phyloP scores from a whole-genome alignment of 2,888 invertebrate genomes.

The Aleiodes testaceus region DNA sequence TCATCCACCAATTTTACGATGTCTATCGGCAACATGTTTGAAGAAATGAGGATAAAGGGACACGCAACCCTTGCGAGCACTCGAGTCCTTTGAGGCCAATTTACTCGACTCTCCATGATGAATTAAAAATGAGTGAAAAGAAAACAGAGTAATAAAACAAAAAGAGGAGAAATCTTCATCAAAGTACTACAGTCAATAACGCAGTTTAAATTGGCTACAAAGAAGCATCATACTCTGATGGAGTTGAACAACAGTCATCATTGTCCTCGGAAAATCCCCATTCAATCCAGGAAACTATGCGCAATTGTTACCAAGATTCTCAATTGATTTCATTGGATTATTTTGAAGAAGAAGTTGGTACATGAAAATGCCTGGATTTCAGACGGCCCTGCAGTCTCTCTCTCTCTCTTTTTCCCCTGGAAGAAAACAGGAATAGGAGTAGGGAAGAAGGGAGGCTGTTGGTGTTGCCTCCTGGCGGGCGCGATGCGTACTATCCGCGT shows the following conservation, averaged over 20 bases:
- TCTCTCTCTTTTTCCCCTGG: background rate
- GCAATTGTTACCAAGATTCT: conserved; percentile 18
- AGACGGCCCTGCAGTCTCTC: conserved; percentile 46
- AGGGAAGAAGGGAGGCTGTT: conserved; percentile 35
- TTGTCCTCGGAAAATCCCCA: conserved; percentile 12
- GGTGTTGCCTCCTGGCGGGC: conserved; percentile 62
- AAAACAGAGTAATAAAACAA: background rate
- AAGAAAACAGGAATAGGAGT: conserved; percentile 37
- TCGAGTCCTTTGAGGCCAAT: conserved; percentile 31
- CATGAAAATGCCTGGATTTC: conserved; percentile 41
- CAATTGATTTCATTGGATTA: too few relatives aligned
- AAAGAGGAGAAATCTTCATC: background rate
- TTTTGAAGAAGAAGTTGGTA: background rate
- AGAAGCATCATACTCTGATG: background rate
- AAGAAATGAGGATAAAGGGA: conserved; percentile 12
- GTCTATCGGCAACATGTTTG: conserved; percentile 13
- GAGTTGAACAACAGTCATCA: background rate
- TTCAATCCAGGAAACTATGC: conserved; percentile 2
- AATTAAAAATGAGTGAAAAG: too few relatives aligned
- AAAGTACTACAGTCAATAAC: conserved; percentile 11
- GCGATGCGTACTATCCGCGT: conserved; percentile 60
- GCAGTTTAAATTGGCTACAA: conserved; percentile 7
- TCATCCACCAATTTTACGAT: conserved; percentile 44
- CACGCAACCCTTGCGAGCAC: conserved; percentile 21
- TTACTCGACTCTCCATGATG: conserved; percentile 4